Evolutionary conservation across 2,797 vertebrate species (phyloP).

Genomic region (Todus mexicanus): DNA sequence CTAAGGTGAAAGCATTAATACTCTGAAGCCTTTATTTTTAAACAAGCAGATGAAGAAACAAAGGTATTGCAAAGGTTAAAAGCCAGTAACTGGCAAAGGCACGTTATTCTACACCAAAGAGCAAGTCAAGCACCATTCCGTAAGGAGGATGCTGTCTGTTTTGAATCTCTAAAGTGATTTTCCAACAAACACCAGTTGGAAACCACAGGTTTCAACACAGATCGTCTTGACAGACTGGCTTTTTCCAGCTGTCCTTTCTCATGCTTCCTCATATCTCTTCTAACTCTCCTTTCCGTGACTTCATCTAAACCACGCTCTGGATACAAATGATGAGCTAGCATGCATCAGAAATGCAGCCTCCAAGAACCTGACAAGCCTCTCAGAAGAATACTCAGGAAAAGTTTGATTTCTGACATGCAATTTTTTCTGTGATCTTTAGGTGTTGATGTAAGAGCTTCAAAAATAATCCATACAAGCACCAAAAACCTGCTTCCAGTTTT

Average conservation of each 20-base stretch:
- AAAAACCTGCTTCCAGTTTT: background rate
- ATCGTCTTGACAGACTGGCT: background rate
- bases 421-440: background rate
- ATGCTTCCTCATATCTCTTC: background rate
- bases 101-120: background rate
- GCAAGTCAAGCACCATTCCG: background rate
- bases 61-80: background rate
- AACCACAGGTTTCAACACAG: background rate
- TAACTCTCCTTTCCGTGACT: background rate
- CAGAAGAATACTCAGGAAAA: background rate
- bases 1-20: background rate
- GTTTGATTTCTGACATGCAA: background rate
- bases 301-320: background rate
- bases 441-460: background rate
- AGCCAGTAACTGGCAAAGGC: background rate
- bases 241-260: conserved; percentile 4
- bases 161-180: background rate
- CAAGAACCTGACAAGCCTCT: background rate
- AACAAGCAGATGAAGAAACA: background rate
- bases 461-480: background rate
- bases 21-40: background rate
- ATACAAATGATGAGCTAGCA: background rate
- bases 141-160: background rate
- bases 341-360: background rate
- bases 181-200: background rate